phyloP scores from a whole-genome alignment of 2,113 vertebrate species.

The Protobothrops mucrosquamatus region DNA sequence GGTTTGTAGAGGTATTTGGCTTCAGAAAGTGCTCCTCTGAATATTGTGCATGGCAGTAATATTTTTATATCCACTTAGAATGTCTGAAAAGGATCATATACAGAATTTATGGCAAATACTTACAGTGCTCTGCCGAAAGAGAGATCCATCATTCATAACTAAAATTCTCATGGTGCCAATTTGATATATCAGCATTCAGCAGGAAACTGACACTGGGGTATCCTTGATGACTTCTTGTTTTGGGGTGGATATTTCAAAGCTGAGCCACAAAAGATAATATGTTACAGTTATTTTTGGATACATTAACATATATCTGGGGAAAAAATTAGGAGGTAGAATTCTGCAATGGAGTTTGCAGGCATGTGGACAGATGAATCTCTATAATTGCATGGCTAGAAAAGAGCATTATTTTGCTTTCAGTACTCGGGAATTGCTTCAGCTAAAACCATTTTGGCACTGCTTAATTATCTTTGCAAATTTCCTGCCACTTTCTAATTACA shows the following conservation, averaged over 20 bases:
- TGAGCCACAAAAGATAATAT: not conserved
- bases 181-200: not conserved
- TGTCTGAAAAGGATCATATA: not conserved
- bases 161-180: not conserved
- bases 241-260: not conserved
- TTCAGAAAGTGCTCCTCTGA: not conserved
- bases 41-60: not conserved
- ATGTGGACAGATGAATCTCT: constrained; percentile 24
- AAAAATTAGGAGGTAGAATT: not conserved
- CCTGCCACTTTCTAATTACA: constrained; percentile 43
- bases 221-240: not conserved
- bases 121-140: not conserved
- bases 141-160: not conserved
- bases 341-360: not conserved
- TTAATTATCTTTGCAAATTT: constrained; percentile 43
- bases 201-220: not conserved
- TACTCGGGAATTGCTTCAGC: constrained; percentile 27
- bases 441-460: constrained; percentile 42
- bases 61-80: not conserved
- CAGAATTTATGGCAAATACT: not conserved
- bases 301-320: not conserved
- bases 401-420: constrained; percentile 33
- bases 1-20: not conserved
- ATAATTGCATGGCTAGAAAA: constrained; percentile 7
- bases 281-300: not conserved